Base-by-base conservation (phyloP, 1,140 invertebrate species). In the Anthonomus grandis region DNA sequence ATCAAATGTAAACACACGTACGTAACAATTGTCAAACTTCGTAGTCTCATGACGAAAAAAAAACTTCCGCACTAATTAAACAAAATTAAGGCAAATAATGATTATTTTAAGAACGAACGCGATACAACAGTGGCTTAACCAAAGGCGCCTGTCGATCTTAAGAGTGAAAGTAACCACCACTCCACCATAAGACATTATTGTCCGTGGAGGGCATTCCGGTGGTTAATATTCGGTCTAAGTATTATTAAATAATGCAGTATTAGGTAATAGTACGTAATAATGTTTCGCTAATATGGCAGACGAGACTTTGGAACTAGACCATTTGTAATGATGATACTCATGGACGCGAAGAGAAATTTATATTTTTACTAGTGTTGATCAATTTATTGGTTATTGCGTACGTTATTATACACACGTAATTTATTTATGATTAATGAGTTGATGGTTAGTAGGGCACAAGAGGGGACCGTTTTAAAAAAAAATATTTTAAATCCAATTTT, bases 111-210 rank as follows among this genome's bases (percentile, higher is more conserved):
- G 56, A 38, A 47, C 49, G 15, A n/a, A n/a, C n/a, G 34, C 49
- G 34, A 44, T 48, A 45, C 27, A 53, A 59, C 18, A 60, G 39
- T 51, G 57, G 46, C 22, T 49, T 50, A 54, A 47, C 54, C n/a
- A 53, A 52, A 47, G 41, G 42, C 42, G 55, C 44, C 19, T 50
- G 55, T 50, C 46, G 38, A 42, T 46, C 47, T 56, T 52, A 51
- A 57, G 36, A 65, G 66, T 68, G 66, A 68, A 68, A 68, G 66
- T 66, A 54, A 36, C 64, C 66, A 66, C 64, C 66, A 65, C 65
- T 65, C 59, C 53, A 53, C 49, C n/a, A n/a, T n/a, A 39, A 23
- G 21, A 46, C 15, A 44, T 23, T 21, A 47, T 44, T 42, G 10
- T 22, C 41, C 34, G 47, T 42, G 48, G 57, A 53, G 31, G 49